Evolutionary conservation across 2,113 vertebrate species (phyloP), one percentile per base, ranked within the genome.

Genomic region (Dinomys branickii): DNA sequence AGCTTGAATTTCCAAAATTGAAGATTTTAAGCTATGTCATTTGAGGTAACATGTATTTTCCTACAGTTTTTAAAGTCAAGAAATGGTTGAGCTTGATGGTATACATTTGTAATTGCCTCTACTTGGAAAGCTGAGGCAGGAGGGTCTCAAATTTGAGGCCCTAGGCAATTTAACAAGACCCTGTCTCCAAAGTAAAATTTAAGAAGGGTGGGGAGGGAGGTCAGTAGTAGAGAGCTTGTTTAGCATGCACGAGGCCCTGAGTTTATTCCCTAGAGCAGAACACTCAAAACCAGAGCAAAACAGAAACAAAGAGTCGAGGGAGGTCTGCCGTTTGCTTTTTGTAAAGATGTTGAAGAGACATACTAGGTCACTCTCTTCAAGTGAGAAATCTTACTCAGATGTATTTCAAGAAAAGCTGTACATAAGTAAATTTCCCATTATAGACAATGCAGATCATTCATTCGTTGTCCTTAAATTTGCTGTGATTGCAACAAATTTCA

Each of bases 311-410:
- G 13, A 71, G 19, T 69, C 71, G 28, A 94, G 41, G 47, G 44
- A 77, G 14, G 35, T 83, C 35, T 92, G 47, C 33, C 75, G 2
- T 88, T 92, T 56, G n/a, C 35, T 65, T 96, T 89, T 69, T 58
- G 35, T 84, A 44, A 80, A 67, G 61, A 75, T 91, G 20, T 17
- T 85, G 47, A 95, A 69, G 69, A 81, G 86, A 73, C 86, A 63
- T 77, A 61, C 7, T 69, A 67, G 35, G 44, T 77, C 30, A 73
- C 47, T 61, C 65, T 87, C 38, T 75, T 28, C 59, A 94, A 96
- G 52, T 87, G 82, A 88, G n/a, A 90, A 85, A 80, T 93, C 65
- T 88, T 93, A 77, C n/a, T 92, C 35, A 86, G 26, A 89, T 7
- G 3, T 63, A 8, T 81, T 96, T 93, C 33, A 89, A 28, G 67